These are phyloP conservation scores for Leptinotarsa tumamoca DNA, from an alignment of 2,888 invertebrate species.

Conservation along the genomic window DNA sequence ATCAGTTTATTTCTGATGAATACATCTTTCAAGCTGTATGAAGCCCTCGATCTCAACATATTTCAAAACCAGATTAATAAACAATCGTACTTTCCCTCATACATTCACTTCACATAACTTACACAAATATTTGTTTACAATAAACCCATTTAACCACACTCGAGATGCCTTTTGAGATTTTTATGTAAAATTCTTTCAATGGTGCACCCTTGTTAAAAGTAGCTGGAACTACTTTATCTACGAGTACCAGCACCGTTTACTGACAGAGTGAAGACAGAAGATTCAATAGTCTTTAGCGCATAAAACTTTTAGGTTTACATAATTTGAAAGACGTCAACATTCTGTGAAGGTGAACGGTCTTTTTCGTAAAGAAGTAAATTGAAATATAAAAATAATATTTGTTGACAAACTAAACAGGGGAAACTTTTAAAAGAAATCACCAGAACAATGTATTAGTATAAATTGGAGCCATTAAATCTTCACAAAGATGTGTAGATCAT, in stretches of 20 bases:
- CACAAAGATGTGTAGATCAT: too few relatives aligned
- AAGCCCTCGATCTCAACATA: too few relatives aligned
- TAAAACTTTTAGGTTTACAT: background rate
- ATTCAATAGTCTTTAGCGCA: background rate
- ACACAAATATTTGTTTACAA: slow-evolving; percentile 13
- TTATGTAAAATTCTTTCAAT: slow-evolving; percentile 1
- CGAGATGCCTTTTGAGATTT: background rate
- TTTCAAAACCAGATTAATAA: background rate
- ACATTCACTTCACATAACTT: background rate
- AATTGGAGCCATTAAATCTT: too few relatives aligned
- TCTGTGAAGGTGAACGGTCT: slow-evolving; percentile 10
- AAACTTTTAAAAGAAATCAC: too few relatives aligned
- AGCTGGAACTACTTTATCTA: background rate
- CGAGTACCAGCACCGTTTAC: background rate
- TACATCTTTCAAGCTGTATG: background rate
- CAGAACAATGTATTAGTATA: too few relatives aligned
- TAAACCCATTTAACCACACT: slow-evolving; percentile 7
- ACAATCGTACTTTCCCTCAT: background rate
- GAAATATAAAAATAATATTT: too few relatives aligned
- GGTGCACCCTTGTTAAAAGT: slow-evolving; percentile 8
- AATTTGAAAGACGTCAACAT: slow-evolving; percentile 7
- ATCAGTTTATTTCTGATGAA: too few relatives aligned
- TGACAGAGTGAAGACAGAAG: slow-evolving; percentile 10
- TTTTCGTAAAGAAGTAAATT: slow-evolving; percentile 1
- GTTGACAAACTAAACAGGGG: too few relatives aligned